phyloP scores from a whole-genome alignment of 1,140 invertebrate genomes.

The Wasmannia auropunctata region DNA sequence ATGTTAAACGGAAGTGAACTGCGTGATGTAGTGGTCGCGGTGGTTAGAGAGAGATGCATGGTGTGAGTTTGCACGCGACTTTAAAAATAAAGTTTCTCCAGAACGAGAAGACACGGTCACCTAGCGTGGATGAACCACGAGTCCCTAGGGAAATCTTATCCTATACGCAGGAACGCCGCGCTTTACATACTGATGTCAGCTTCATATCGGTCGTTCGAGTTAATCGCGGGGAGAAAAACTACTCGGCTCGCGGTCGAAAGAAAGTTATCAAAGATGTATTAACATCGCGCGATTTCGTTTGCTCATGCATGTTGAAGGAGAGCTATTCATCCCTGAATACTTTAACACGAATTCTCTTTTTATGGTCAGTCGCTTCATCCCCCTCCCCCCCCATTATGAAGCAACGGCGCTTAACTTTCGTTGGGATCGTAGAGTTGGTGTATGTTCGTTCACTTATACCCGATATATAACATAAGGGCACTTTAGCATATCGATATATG shows the following conservation, averaged over 20 bases:
- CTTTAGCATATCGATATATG: constrained; percentile 7
- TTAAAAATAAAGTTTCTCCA: constrained; percentile 62
- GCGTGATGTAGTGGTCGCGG: constrained; percentile 28
- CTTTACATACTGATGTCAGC: constrained; percentile 45
- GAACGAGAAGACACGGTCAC: constrained; percentile 62
- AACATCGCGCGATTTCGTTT: neutral
- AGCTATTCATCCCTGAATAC: neutral
- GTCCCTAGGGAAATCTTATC: constrained; percentile 84
- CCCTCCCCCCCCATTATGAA: neutral
- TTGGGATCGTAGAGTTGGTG: neutral
- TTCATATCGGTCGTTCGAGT: constrained; percentile 61
- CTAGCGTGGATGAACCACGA: constrained; percentile 79
- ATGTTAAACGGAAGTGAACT: constrained; percentile 52
- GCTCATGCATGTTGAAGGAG: neutral
- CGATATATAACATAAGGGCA: neutral
- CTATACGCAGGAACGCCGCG: constrained; percentile 67
- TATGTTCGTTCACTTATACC: neutral
- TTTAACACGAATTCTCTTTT: neutral
- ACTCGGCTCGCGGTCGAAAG: neutral
- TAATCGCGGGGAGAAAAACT: constrained; percentile 62
- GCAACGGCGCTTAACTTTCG: neutral
- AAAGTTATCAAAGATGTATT: neutral
- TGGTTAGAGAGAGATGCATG: constrained; percentile 4
- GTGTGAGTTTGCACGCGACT: constrained; percentile 35
- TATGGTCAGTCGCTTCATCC: neutral